Conservation (phyloP, 1,140 invertebrate species). For the Sitodiplosis mosellana region DNA sequence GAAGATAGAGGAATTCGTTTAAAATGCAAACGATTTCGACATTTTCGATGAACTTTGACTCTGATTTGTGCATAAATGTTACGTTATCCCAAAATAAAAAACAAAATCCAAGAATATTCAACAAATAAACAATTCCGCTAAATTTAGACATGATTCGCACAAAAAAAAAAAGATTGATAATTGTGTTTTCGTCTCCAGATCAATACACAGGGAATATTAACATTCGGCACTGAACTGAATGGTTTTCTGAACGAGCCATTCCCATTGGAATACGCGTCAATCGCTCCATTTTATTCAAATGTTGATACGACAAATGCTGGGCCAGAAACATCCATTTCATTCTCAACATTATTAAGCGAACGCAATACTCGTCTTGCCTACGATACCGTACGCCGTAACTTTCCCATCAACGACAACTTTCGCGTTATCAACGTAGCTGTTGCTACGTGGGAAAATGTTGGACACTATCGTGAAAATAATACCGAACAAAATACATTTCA, state of each 20-base stretch:
- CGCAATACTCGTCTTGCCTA: too few relatives aligned
- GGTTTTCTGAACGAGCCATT: conserved; percentile 74
- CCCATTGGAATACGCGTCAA: conserved; percentile 73
- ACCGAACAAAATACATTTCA: conserved; percentile 36
- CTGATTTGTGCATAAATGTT: neutral
- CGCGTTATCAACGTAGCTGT: conserved; percentile 39
- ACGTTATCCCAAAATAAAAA: too few relatives aligned
- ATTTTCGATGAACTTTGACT: neutral
- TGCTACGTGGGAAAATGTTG: conserved; percentile 51
- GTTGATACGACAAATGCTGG: conserved; percentile 51
- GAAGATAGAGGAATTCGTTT: too few relatives aligned
- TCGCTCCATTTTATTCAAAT: conserved; percentile 81
- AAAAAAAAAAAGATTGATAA: neutral
- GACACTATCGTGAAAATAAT: conserved; percentile 27
- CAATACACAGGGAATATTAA: conserved; percentile 80
- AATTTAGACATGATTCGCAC: neutral
- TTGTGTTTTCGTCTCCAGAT: conserved; percentile 40
- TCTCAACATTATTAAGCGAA: conserved; percentile 36
- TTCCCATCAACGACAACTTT: too few relatives aligned
- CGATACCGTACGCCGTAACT: too few relatives aligned
- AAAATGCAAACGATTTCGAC: neutral
- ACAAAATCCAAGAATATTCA: too few relatives aligned
- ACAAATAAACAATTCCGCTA: neutral
- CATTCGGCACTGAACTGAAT: conserved; percentile 70
- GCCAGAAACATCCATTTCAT: conserved; percentile 50